These are phyloP conservation scores for Odontamblyopus rebecca DNA, from an alignment of 2,797 vertebrate species.

Conservation along the genomic window DNA sequence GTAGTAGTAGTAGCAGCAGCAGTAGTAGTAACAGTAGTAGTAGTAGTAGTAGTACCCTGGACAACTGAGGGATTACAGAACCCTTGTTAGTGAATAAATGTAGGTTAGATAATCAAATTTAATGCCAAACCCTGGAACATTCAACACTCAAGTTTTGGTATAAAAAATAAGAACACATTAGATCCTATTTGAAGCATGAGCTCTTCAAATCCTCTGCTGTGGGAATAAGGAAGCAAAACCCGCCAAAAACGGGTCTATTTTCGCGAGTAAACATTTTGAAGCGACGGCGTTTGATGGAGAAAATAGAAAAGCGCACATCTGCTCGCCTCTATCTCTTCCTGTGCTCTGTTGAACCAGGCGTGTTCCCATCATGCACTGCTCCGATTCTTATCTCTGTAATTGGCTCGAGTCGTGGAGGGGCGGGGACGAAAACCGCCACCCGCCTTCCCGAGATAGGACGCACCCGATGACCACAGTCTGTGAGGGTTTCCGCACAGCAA, in stretches of 20 bases:
- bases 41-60: too few species aligned
- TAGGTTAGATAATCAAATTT: too few species aligned
- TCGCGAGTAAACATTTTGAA: background rate
- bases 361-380: conserved; percentile 57
- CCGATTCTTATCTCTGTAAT: conserved; percentile 72
- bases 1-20: too few species aligned
- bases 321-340: conserved; percentile 59
- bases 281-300: conserved; percentile 1
- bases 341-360: conserved; percentile 52
- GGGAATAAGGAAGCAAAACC: background rate
- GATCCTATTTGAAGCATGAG: background rate
- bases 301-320: conserved; percentile 9
- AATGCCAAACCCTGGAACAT: too few species aligned
- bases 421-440: conserved; percentile 42
- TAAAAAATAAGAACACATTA: background rate
- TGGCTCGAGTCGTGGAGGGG: conserved; percentile 49
- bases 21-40: too few species aligned
- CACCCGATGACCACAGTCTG: conserved; percentile 35
- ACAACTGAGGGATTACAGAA: too few species aligned
- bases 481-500: conserved; percentile 24
- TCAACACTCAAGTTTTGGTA: background rate
- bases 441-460: conserved; percentile 48
- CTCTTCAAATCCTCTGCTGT: background rate
- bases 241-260: background rate
- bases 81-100: too few species aligned